Evolutionary conservation across 2,888 invertebrate species (phyloP), one percentile per base, ranked within the genome.

Genomic region (Dolomedes plantarius): DNA sequence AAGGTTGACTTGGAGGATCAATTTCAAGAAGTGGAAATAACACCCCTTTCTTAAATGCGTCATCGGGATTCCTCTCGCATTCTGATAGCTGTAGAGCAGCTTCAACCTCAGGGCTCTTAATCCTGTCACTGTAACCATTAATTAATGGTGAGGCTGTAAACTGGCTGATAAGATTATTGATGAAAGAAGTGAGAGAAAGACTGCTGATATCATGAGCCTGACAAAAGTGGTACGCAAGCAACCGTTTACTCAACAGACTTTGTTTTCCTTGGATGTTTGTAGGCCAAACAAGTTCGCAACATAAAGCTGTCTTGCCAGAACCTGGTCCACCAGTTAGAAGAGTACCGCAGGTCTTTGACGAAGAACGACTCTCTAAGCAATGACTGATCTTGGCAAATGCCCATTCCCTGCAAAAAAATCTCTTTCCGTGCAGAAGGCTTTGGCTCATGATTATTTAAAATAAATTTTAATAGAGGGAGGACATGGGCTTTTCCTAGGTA

Each of bases 371-470:
- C 90, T 98, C 98, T 89, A 98, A 91, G 89, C 97, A 97, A 90
- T 98, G 95, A 0, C 95, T 95, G 41, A 98, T 93, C 92, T 98
- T 98, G 92, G 96, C 96, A 90, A 98, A 96, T 6, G 96, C 97
- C 98, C 98, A 98, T 92, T 98, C 98, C 9, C 98, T 94, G 91
- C 97, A 96, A 93, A 95, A 96, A 92, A 97, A 97, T 82, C 94
- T 93, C 89, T 95, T 94, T 64, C 91, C 91, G 88, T 91, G 90
- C 73, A 91, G 89, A 64, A 90, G 89, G 86, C 90, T 90, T 78
- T 90, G 90, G 74, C 90, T 90, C 90, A 89, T 89, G 86, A 75
- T 89, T 50, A 64, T 36, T 62, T 73, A 39, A 32, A 29, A 31
- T 46, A 62, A 56, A 16, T 46, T 65, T 69, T 67, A 46, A 78